phyloP scores from a whole-genome alignment of 2,888 invertebrate genomes.

The Zaprionus obscuricornis region DNA sequence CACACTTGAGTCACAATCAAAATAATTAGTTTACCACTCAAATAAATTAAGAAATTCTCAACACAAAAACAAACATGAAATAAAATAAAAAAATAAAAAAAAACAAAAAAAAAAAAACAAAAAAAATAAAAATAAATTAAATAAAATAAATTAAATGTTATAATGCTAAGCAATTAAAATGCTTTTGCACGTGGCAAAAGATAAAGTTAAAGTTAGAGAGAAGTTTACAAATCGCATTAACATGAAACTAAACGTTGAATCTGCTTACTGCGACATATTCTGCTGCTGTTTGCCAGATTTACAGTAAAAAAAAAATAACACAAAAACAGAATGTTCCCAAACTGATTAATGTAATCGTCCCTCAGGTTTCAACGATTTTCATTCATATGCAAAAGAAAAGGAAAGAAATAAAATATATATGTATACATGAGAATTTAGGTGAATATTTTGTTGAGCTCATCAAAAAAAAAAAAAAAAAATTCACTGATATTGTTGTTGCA shows the following conservation, averaged over 20 bases:
- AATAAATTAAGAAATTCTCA: constrained; percentile 45
- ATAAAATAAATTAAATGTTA: constrained; percentile 11
- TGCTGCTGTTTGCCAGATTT: no score
- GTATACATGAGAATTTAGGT: constrained; percentile 17
- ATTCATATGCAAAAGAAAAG: constrained; percentile 77
- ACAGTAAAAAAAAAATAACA: constrained; percentile 9
- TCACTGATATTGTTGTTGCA: no score
- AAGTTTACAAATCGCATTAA: constrained; percentile 28
- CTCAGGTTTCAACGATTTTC: constrained; percentile 66
- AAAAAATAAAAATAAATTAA: background rate
- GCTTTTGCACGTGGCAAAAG: constrained; percentile 7
- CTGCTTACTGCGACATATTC: no score
- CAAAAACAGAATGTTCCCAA: constrained; percentile 34
- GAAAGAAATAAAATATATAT: no score
- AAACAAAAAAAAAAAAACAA: no score
- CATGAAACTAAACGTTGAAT: no score
- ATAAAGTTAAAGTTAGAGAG: constrained; percentile 11
- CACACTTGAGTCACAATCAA: constrained; percentile 26
- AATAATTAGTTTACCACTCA: constrained; percentile 53
- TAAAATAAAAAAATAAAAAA: no score
- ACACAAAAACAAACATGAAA: constrained; percentile 5
- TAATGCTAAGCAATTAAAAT: constrained; percentile 26
- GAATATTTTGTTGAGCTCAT: constrained; percentile 56
- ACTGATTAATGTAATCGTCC: constrained; percentile 59
- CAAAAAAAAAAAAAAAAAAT: constrained; percentile 3